Evolutionary conservation across 2,113 vertebrate species (phyloP).

Genomic region (Ploceus nigricollis): DNA sequence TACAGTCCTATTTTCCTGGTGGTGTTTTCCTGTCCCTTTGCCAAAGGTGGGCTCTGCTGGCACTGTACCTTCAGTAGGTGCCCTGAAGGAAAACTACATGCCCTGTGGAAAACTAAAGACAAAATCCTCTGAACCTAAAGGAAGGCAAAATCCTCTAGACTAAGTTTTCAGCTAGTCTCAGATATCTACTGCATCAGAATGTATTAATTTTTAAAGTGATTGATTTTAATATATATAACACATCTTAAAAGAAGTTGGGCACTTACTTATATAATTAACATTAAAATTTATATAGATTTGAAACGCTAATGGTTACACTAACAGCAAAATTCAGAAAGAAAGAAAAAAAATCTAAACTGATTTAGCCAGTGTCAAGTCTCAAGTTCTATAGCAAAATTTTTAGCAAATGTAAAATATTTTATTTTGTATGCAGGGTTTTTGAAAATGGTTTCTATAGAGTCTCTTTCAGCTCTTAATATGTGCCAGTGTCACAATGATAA

Average conservation of each 20-base stretch:
- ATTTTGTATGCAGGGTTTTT: not conserved
- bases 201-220: not conserved
- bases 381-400: not conserved
- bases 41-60: not conserved
- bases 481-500: not conserved
- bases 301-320: not conserved
- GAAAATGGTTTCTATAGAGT: not conserved
- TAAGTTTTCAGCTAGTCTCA: not conserved
- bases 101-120: not conserved
- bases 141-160: not conserved
- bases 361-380: not conserved
- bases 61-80: not conserved
- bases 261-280: not conserved
- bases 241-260: not conserved
- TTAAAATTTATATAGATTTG: not conserved
- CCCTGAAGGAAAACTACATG: too few species aligned
- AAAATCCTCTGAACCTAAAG: not conserved
- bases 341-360: not conserved
- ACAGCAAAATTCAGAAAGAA: not conserved
- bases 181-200: not conserved
- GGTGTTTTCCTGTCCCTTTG: not conserved
- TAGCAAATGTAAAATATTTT: not conserved
- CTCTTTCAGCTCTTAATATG: not conserved
- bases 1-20: rapidly evolving
- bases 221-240: not conserved